A percentile compares a stretch with the other conserved stretches of the same genome.
Conservation (phyloP, 2,888 invertebrate genomes). For the Odontocerum albicorne region DNA sequence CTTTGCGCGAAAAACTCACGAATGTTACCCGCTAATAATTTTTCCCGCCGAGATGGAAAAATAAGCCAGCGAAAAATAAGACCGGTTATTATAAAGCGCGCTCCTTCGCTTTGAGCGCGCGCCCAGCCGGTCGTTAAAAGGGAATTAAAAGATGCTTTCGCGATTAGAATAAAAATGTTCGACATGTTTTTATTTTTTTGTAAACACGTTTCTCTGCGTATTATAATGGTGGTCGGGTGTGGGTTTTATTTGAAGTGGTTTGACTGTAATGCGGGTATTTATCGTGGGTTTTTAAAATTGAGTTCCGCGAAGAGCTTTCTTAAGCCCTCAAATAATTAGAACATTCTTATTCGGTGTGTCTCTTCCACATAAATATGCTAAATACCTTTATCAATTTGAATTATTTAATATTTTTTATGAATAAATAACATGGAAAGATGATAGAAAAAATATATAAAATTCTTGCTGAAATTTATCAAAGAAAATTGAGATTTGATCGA, state of each 20-base stretch:
- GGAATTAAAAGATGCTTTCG: conserved; percentile 25
- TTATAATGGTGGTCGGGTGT: neutral
- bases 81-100: conserved; percentile 15
- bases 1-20: conserved; percentile 13
- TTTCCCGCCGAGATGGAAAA: conserved; percentile 20
- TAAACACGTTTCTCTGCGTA: neutral
- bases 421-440: too few relatives aligned
- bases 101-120: conserved; percentile 13
- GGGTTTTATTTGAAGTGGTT: conserved; percentile 5
- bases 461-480: too few relatives aligned
- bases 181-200: conserved; percentile 16
- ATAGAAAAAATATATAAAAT: too few relatives aligned
- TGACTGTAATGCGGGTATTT: conserved; percentile 6
- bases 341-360: too few relatives aligned
- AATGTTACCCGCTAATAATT: conserved; percentile 22
- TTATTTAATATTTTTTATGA: too few relatives aligned
- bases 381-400: too few relatives aligned
- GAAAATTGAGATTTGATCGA: too few relatives aligned
- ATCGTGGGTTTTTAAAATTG: too few relatives aligned
- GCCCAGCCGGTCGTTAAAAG: conserved; percentile 22
- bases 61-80: conserved; percentile 21
- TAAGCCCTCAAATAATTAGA: too few relatives aligned
- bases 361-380: too few relatives aligned
- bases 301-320: too few relatives aligned
- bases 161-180: conserved; percentile 21